These are phyloP conservation scores for Leuciscus waleckii DNA, from an alignment of 2,797 vertebrate species.

Conservation along the genomic window DNA sequence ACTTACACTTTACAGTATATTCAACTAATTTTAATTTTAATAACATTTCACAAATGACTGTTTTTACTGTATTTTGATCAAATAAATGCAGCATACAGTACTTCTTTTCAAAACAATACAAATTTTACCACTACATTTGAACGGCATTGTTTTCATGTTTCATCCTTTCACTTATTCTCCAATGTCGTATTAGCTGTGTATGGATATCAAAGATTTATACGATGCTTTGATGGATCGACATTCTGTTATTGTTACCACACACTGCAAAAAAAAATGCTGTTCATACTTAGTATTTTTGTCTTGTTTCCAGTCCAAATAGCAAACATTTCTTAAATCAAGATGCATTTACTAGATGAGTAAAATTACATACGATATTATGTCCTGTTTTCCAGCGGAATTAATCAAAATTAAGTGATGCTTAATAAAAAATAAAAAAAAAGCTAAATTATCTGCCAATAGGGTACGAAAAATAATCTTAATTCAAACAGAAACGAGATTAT, in stretches of 20 bases:
- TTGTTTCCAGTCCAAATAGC: no score
- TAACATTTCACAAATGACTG: background rate
- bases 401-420: no score
- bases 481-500: no score
- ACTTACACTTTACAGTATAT: background rate
- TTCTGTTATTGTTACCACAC: background rate
- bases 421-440: no score
- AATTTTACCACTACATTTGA: background rate
- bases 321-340: no score
- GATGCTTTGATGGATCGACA: background rate
- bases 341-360: no score
- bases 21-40: background rate
- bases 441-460: no score
- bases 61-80: background rate
- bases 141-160: background rate
- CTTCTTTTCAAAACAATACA: background rate
- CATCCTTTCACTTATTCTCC: background rate
- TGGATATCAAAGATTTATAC: background rate
- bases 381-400: no score
- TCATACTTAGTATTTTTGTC: no score
- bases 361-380: no score
- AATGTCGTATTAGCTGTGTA: background rate
- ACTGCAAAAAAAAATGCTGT: no score
- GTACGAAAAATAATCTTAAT: no score
- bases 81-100: background rate